Conservation (phyloP, 2,888 invertebrate genomes). For the Melieria crassipennis region DNA sequence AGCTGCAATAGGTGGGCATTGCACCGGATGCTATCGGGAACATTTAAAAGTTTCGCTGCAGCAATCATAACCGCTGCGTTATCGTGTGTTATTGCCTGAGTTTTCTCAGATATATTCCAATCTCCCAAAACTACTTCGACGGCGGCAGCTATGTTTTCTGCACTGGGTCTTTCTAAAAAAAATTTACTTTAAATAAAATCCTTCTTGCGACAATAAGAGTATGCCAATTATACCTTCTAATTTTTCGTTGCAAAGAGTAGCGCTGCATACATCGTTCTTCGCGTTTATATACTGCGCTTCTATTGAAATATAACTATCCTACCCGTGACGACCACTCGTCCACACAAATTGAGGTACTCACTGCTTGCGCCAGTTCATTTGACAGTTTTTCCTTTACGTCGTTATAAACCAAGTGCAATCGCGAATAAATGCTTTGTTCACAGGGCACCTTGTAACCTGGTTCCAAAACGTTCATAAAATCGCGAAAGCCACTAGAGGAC, state of each 20-base stretch:
- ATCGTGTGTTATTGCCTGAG: conserved; percentile 4
- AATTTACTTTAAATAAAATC: not conserved
- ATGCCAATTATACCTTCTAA: not conserved
- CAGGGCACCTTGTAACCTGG: not conserved
- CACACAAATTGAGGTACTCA: no score
- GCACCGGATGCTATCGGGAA: not conserved
- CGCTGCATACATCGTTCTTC: not conserved
- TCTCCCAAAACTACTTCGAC: not conserved
- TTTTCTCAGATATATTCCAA: not conserved
- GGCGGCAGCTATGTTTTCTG: conserved; percentile 2
- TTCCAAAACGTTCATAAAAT: not conserved
- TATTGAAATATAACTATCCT: not conserved
- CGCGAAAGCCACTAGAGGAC: not conserved
- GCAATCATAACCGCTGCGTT: not conserved
- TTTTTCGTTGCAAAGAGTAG: not conserved
- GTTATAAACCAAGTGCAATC: not conserved
- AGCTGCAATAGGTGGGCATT: conserved; percentile 4
- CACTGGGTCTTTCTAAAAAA: not conserved
- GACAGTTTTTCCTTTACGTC: not conserved
- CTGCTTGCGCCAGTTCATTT: no score
- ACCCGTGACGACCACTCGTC: no score
- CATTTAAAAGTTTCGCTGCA: not conserved
- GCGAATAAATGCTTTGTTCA: not conserved
- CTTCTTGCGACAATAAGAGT: not conserved
- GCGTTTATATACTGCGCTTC: not conserved